Conservation (phyloP, 2,888 invertebrate species). For the Drosophila cognata region DNA sequence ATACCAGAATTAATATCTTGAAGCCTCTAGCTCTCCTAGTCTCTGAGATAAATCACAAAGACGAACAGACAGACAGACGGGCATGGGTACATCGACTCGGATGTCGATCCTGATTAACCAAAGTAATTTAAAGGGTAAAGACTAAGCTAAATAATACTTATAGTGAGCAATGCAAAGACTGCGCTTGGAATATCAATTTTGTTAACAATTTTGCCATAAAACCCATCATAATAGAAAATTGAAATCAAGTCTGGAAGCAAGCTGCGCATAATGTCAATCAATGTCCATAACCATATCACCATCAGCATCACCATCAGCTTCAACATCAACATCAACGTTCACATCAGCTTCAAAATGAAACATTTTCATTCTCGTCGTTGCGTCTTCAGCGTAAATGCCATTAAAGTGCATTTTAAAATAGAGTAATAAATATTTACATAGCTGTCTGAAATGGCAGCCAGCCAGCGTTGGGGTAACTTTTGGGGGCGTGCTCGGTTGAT, state of each 20-base stretch:
- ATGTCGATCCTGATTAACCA: background rate
- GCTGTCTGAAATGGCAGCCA: constrained; percentile 22
- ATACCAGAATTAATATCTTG: background rate
- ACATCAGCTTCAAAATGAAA: constrained; percentile 18
- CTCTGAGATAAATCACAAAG: background rate
- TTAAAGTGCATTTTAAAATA: constrained; percentile 76
- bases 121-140: background rate
- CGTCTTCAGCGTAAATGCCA: constrained; percentile 41
- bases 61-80: background rate
- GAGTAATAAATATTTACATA: constrained; percentile 73
- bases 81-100: too few relatives aligned
- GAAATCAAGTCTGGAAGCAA: constrained; percentile 17
- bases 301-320: background rate
- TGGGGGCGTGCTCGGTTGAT: constrained; percentile 39
- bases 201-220: constrained; percentile 12
- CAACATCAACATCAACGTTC: constrained; percentile 16
- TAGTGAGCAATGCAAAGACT: background rate
- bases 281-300: constrained; percentile 27
- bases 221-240: constrained; percentile 22
- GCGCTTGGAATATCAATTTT: constrained; percentile 4
- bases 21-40: background rate
- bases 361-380: constrained; percentile 16
- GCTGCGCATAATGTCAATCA: constrained; percentile 39
- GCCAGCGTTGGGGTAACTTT: background rate
- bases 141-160: background rate